Evolutionary conservation across 2,888 invertebrate species (phyloP).

Genomic region (Baronia brevicornis): DNA sequence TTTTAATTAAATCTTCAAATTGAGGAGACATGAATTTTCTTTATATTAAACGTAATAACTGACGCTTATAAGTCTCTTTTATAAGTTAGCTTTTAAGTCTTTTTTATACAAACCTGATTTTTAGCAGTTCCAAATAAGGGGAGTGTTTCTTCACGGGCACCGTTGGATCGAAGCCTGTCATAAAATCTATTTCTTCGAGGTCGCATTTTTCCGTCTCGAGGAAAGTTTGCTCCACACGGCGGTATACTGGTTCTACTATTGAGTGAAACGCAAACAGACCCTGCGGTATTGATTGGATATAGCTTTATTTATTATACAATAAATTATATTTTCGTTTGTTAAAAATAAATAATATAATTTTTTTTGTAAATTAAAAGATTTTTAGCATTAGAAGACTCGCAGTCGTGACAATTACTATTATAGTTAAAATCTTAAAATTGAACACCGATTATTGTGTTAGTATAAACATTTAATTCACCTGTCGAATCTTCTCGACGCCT

Average conservation of each 20-base stretch:
- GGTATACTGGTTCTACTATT: constrained; percentile 60
- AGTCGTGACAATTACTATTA: no score
- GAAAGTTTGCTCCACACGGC: constrained; percentile 68
- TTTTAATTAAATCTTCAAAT: no score
- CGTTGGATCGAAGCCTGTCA: constrained; percentile 38
- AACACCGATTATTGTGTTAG: not conserved
- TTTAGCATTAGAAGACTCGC: not conserved
- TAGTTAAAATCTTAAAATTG: not conserved
- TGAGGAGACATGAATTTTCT: no score
- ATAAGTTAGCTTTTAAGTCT: no score
- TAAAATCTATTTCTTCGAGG: constrained; percentile 60
- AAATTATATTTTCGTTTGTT: not conserved
- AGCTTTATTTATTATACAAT: no score
- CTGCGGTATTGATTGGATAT: no score
- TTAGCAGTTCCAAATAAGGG: constrained; percentile 49
- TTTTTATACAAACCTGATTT: constrained; percentile 47
- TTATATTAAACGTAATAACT: no score
- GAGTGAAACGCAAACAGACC: constrained; percentile 71
- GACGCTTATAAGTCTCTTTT: no score
- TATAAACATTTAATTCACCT: constrained; percentile 28
- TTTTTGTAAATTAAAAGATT: not conserved
- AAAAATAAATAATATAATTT: not conserved
- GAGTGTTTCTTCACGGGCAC: constrained; percentile 48
- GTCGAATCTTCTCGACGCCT: constrained; percentile 53
- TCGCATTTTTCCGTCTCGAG: constrained; percentile 76